These are phyloP conservation scores for Orchestia grillus DNA, from an alignment of 1,140 invertebrate species.

Conservation along the genomic window DNA sequence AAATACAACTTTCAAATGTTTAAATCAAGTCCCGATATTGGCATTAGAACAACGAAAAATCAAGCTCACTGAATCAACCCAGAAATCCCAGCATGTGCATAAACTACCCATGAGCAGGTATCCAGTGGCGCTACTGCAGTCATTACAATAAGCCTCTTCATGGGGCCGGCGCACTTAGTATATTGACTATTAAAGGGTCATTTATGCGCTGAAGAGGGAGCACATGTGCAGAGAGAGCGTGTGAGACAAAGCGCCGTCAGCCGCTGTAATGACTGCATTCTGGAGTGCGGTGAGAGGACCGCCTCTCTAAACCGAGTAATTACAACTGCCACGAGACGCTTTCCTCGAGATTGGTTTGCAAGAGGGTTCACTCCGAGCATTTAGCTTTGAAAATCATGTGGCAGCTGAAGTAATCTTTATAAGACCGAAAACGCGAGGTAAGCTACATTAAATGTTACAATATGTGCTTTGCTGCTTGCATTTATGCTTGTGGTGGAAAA, in stretches of 20 bases:
- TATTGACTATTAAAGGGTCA: constrained; percentile 37
- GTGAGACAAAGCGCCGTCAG: background rate
- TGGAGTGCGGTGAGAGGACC: background rate
- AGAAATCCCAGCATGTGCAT: background rate
- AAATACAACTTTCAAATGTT: background rate
- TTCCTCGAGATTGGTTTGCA: background rate
- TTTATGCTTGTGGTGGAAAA: too few species aligned
- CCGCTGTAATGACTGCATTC: constrained; percentile 43
- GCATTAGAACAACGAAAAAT: background rate
- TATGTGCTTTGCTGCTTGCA: too few species aligned
- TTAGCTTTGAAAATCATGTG: background rate
- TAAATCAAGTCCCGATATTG: background rate
- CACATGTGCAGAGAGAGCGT: background rate
- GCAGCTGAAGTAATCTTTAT: too few species aligned
- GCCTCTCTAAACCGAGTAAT: background rate
- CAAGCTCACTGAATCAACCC: background rate
- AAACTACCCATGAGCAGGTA: background rate
- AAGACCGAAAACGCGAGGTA: too few species aligned
- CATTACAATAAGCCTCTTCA: background rate
- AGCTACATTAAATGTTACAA: too few species aligned
- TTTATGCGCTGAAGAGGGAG: constrained; percentile 7
- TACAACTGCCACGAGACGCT: background rate
- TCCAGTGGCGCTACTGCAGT: background rate
- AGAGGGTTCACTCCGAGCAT: background rate
- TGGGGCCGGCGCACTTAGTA: constrained; percentile 10